Evolutionary conservation across 2,113 vertebrate species (phyloP).

Genomic region (Pituophis catenifer): DNA sequence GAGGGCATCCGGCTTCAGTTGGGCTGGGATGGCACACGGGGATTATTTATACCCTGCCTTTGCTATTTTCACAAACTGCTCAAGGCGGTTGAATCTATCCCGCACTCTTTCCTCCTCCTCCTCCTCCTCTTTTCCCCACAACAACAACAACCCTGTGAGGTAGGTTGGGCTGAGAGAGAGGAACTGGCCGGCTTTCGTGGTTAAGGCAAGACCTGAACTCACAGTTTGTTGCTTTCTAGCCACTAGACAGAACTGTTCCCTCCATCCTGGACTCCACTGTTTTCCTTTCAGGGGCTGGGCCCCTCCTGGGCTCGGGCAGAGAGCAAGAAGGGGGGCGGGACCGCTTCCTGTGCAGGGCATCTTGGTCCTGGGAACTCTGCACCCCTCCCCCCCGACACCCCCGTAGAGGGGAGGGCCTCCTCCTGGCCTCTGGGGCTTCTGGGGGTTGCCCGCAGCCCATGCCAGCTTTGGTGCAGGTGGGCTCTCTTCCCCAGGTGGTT

Average conservation of each 20-base stretch:
- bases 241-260: not conserved
- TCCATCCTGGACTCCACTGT: not conserved
- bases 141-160: not conserved
- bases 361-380: too few relatives aligned
- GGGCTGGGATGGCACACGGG: not conserved
- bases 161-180: not conserved
- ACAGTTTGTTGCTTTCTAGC: not conserved
- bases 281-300: not conserved
- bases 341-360: not conserved
- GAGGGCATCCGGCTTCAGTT: not conserved
- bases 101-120: too few relatives aligned
- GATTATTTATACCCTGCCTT: too few relatives aligned
- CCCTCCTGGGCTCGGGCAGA: not conserved
- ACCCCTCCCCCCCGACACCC: not conserved
- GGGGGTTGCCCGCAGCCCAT: too few relatives aligned
- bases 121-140: too few relatives aligned
- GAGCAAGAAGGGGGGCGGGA: accelerated
- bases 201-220: not conserved
- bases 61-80: too few relatives aligned
- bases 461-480: accelerated
- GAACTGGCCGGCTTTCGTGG: too few relatives aligned
- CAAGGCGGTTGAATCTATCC: too few relatives aligned
- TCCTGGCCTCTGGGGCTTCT: not conserved
- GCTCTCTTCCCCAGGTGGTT: constrained; percentile 78
- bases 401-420: accelerated